Evolutionary conservation across 2,113 vertebrate genomes (phyloP), one percentile per base, ranked within the genome.

Genomic region (Thamnaconus septentrionalis): DNA sequence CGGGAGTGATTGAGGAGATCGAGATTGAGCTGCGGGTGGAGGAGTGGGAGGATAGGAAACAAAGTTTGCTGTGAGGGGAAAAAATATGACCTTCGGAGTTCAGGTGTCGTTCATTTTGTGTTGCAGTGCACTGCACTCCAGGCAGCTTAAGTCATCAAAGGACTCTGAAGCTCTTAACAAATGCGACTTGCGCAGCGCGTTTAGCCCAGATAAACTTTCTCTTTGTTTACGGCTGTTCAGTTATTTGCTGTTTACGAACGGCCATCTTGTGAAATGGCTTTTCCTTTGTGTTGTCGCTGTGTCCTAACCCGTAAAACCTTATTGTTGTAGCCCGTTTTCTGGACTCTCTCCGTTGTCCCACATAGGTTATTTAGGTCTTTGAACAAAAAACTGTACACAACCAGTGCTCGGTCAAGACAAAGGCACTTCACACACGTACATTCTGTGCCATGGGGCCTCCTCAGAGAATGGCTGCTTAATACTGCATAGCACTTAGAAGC

Each of bases 401-500:
- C 85, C 76, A 78, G 64, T n/a, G 60, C 84, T 79, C 85, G 76
- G 76, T 64, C 60, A 40, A 42, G 12, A 56, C 18, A 56, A 31
- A 31, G 18, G 18, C 42, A 10, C 5, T 12, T 31, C 48, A 52
- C 31, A 18, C 40, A 56, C 52, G 44, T 47, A 53, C 55, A 41
- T 43, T 65, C 53, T 49, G 11, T 45, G 64, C 79, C 64, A 69
- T 65, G 8, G 57, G 59, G 71, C 44, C 69, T 88, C 84, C 85
- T 80, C 61, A 65, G 82, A 82, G 83, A 86, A 79, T 51, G 66
- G 73, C 78, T 83, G 53, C 64, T 90, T 88, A 91, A 90, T 90
- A 87, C 82, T 88, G 84, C 83, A 87, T 89, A 70, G 85, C 85
- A 88, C 86, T 89, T 87, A 86, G 69, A 85, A 76, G 83, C 82